Evolutionary conservation across 2,797 vertebrate genomes (phyloP).

Genomic region (Babyrousa celebensis): DNA sequence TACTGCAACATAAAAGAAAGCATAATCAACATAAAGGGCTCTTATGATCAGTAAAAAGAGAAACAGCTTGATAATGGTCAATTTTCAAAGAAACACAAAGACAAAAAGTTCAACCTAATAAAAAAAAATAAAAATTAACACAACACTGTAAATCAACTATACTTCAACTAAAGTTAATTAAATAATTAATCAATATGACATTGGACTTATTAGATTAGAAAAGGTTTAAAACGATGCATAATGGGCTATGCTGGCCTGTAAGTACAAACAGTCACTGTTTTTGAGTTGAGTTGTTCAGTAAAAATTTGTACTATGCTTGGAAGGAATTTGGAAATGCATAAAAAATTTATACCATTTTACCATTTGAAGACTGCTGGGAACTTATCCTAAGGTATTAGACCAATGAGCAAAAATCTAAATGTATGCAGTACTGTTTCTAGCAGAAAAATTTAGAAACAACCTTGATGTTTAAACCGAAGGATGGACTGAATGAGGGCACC

Average conservation of each 20-base stretch:
- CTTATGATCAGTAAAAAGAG: conserved; percentile 4
- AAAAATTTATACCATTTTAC: conserved; percentile 39
- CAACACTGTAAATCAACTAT: background rate
- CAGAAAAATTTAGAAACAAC: conserved; percentile 38
- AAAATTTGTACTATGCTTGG: background rate
- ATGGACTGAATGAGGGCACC: background rate
- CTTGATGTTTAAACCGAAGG: background rate
- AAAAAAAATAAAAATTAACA: conserved; percentile 61
- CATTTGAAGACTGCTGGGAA: background rate
- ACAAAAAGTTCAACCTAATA: conserved; percentile 49
- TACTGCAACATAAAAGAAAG: background rate
- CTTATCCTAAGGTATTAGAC: conserved; percentile 37
- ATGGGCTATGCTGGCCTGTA: background rate
- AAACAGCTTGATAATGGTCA: conserved; percentile 50
- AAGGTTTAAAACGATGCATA: conserved; percentile 47
- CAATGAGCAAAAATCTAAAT: background rate
- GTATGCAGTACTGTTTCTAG: background rate
- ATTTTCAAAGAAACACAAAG: conserved; percentile 59
- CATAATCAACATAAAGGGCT: conserved; percentile 24
- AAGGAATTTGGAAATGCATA: conserved; percentile 33
- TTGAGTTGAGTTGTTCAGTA: background rate
- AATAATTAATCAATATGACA: background rate
- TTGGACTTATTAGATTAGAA: conserved; percentile 21
- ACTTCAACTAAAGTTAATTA: no score
- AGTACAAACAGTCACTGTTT: background rate